A percentile compares a stretch with the other conserved stretches of the same genome.
phyloP scores from a whole-genome alignment of 2,888 invertebrate species.

The Coelinius sp. region DNA sequence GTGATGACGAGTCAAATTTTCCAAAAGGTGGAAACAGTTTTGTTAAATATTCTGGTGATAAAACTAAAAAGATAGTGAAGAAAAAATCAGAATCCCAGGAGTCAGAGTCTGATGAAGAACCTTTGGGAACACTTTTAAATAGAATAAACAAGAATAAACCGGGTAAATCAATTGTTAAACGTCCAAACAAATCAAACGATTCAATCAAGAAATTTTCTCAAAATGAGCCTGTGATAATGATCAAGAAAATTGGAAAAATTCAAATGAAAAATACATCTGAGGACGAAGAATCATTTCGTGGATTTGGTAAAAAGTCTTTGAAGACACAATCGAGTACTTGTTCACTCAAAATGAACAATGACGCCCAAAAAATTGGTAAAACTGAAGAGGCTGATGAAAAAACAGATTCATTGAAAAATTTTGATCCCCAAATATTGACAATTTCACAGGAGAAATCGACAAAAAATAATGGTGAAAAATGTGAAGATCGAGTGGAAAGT shows the following conservation, averaged over 20 bases:
- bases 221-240: constrained; percentile 22
- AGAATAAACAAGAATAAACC: constrained; percentile 57
- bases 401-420: not conserved
- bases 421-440: not conserved
- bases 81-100: constrained; percentile 55
- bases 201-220: constrained; percentile 16
- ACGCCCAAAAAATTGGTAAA: not conserved
- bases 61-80: constrained; percentile 50
- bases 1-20: not conserved
- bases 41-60: constrained; percentile 17
- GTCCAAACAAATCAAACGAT: constrained; percentile 8
- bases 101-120: constrained; percentile 76
- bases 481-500: too few species aligned
- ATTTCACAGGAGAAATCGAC: too few species aligned
- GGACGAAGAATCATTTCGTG: constrained; percentile 71
- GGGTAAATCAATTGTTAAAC: constrained; percentile 13
- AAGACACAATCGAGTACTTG: constrained; percentile 60
- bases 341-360: constrained; percentile 51
- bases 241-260: constrained; percentile 40
- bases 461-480: too few species aligned
- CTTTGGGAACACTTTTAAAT: constrained; percentile 74
- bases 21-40: not conserved
- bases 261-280: constrained; percentile 66
- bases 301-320: constrained; percentile 67
- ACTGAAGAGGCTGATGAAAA: not conserved